These are phyloP conservation scores for Linepithema humile DNA, from an alignment of 1,140 invertebrate species.

Conservation along the genomic window DNA sequence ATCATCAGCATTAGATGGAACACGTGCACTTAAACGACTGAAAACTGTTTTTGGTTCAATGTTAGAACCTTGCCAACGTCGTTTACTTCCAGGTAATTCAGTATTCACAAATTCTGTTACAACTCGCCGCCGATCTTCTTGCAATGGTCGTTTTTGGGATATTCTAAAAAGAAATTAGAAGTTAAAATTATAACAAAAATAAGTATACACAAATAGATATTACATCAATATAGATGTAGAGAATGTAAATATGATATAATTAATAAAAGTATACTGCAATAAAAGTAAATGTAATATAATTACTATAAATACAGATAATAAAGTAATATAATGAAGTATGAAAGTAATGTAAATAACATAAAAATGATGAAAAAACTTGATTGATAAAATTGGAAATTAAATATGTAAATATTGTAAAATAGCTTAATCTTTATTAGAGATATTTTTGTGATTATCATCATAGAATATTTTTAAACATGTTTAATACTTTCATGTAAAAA, in stretches of 20 bases:
- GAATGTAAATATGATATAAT: constrained; percentile 31
- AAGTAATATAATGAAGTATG: no score
- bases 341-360: no score
- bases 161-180: constrained; percentile 68
- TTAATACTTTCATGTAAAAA: neutral
- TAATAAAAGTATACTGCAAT: constrained; percentile 11
- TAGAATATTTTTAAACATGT: neutral
- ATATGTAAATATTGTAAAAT: constrained; percentile 19
- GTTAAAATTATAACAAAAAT: neutral
- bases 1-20: constrained; percentile 82
- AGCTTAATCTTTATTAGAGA: neutral
- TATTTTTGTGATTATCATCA: neutral
- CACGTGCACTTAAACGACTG: constrained; percentile 83
- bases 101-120: constrained; percentile 78
- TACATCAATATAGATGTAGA: neutral
- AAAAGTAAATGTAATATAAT: no score
- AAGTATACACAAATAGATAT: neutral
- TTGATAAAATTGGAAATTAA: constrained; percentile 11
- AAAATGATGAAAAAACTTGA: neutral
- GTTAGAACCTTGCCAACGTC: constrained; percentile 77
- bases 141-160: constrained; percentile 77
- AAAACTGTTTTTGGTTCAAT: constrained; percentile 85
- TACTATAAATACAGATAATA: no score
- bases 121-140: constrained; percentile 80
- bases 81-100: constrained; percentile 82